phyloP scores from a whole-genome alignment of 1,140 invertebrate genomes.

The Papilio xuthus region DNA sequence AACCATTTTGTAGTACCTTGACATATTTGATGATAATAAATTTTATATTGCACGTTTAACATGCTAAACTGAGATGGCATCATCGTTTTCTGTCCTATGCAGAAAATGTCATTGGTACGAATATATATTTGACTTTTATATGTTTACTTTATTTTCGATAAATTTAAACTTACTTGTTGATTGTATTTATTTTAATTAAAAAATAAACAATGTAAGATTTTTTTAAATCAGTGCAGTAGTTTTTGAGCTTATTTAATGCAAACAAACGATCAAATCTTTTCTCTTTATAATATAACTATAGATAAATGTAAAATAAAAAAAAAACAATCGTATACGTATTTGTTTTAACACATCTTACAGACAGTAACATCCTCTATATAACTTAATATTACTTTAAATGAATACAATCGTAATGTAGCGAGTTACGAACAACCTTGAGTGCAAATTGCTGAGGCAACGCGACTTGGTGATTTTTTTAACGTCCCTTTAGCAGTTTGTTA shows the following conservation, averaged over 20 bases:
- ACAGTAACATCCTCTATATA: not conserved
- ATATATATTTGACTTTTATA: not conserved
- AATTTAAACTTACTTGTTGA: not conserved
- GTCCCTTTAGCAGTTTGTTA: conserved; percentile 66
- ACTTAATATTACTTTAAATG: not conserved
- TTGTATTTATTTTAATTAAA: too few relatives aligned
- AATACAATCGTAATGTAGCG: conserved; percentile 32
- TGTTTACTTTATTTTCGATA: conserved; percentile 11
- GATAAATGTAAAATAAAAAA: too few relatives aligned
- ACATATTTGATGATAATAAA: conserved; percentile 20
- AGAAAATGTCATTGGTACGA: conserved; percentile 2
- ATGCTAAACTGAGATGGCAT: not conserved
- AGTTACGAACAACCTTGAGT: conserved; percentile 52
- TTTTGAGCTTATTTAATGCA: too few relatives aligned
- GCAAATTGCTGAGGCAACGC: conserved; percentile 49
- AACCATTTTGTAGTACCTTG: conserved; percentile 29
- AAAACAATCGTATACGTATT: too few relatives aligned
- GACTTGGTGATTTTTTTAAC: conserved; percentile 59
- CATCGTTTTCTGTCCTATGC: not conserved
- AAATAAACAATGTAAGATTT: too few relatives aligned
- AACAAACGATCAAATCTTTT: too few relatives aligned
- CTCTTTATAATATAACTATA: too few relatives aligned
- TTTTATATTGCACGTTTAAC: conserved; percentile 10
- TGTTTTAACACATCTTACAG: not conserved
- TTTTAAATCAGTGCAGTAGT: too few relatives aligned